These are phyloP conservation scores for Anagyrus pseudococci DNA, from an alignment of 2,888 invertebrate genomes.

Conservation along the genomic window DNA sequence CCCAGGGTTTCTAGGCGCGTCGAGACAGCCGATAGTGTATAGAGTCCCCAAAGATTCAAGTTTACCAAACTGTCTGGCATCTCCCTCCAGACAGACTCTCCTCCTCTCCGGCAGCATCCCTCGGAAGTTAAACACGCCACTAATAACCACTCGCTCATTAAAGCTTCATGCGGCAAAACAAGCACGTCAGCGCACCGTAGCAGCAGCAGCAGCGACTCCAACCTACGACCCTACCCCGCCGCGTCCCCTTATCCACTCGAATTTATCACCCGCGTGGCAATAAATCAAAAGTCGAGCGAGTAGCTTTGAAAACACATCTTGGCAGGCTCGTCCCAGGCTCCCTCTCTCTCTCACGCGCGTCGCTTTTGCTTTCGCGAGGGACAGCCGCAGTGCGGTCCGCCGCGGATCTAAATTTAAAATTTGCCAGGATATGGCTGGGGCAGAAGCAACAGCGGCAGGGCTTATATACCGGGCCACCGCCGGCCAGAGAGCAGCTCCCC, in stretches of 20 bases:
- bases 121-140: conserved; percentile 15
- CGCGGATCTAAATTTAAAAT: conserved; percentile 32
- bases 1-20: too few species aligned
- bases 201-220: conserved; percentile 1
- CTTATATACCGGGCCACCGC: too few species aligned
- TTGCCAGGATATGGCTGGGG: neutral
- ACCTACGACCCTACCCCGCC: too few species aligned
- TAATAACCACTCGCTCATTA: conserved; percentile 13
- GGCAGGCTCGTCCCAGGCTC: neutral
- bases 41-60: too few species aligned
- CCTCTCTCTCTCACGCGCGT: conserved; percentile 9
- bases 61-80: too few species aligned
- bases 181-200: neutral
- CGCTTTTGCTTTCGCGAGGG: neutral
- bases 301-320: neutral
- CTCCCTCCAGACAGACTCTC: too few species aligned
- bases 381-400: conserved; percentile 6
- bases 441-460: too few species aligned
- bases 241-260: too few species aligned
- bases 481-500: too few species aligned
- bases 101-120: too few species aligned
- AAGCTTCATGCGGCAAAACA: neutral
- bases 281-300: conserved; percentile 10
- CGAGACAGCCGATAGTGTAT: too few species aligned
- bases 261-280: conserved; percentile 3